A percentile compares a stretch with the other conserved stretches of the same genome.
These are phyloP conservation scores for Haliaeetus leucogaster DNA, from an alignment of 2,113 vertebrate genomes.

Conservation along the genomic window DNA sequence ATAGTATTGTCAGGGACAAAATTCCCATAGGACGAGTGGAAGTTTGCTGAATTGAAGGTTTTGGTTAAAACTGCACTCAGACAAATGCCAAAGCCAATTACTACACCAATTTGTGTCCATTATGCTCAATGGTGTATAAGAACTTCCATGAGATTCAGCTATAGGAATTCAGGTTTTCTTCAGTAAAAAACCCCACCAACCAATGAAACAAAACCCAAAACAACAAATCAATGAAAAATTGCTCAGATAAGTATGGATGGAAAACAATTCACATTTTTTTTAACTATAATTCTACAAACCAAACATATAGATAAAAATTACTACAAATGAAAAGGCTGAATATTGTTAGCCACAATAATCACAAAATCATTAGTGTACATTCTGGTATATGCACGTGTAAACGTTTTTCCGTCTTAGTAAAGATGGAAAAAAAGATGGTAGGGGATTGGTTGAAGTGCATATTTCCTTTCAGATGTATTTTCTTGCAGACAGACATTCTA, in stretches of 20 bases:
- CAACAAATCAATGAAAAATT: background rate
- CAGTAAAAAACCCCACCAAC: background rate
- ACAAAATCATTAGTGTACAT: background rate
- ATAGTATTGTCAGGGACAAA: background rate
- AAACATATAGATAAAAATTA: background rate
- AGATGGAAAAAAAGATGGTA: background rate
- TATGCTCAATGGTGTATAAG: background rate
- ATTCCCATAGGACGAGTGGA: background rate
- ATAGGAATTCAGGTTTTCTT: background rate
- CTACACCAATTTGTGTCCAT: background rate
- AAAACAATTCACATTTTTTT: background rate
- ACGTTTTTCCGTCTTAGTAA: background rate
- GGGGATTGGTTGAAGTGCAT: background rate
- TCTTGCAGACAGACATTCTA: background rate
- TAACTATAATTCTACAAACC: background rate
- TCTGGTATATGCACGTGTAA: background rate
- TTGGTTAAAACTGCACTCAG: background rate
- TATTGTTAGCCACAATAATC: background rate
- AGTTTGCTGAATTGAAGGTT: background rate
- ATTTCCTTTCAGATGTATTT: background rate
- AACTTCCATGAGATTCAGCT: background rate
- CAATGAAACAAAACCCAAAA: background rate
- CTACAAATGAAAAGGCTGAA: background rate
- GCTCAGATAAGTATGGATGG: rapidly evolving
- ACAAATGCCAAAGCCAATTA: background rate